These are phyloP conservation scores for Pseudorhiza aurosa DNA, from an alignment of 30 jellyfish, hydroid and myxozoan genomes.

Conservation along the genomic window DNA sequence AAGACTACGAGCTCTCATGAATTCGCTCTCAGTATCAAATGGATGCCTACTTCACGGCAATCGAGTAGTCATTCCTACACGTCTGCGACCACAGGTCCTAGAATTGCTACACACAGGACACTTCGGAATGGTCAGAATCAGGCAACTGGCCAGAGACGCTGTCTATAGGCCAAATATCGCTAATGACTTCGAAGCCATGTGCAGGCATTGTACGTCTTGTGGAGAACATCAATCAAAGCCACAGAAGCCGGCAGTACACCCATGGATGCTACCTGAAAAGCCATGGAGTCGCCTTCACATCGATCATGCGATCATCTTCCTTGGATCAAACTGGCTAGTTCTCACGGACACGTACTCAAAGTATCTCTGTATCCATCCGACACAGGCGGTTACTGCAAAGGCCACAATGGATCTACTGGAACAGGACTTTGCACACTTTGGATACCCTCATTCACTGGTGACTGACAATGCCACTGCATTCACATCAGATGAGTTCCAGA, in stretches of 20 bases:
- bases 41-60: slow-evolving; percentile 20
- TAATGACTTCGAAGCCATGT: slow-evolving; percentile 2
- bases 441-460: slow-evolving; percentile 26
- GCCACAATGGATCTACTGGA: slow-evolving; percentile 22
- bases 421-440: slow-evolving; percentile 33
- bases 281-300: slow-evolving; percentile 44
- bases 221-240: slow-evolving; percentile 36
- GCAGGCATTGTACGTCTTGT: slow-evolving; percentile 7
- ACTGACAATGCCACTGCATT: slow-evolving; percentile 17
- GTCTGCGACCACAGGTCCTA: slow-evolving; percentile 11
- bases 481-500: slow-evolving; percentile 28
- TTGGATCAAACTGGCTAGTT: slow-evolving; percentile 44
- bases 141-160: slow-evolving; percentile 39
- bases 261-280: slow-evolving; percentile 30
- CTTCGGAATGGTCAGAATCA: slow-evolving; percentile 40
- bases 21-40: background rate
- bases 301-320: slow-evolving; percentile 16
- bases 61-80: slow-evolving; percentile 34
- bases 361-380: slow-evolving; percentile 29
- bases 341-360: slow-evolving; percentile 34
- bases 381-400: slow-evolving; percentile 1
- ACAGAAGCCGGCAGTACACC: slow-evolving; percentile 21
- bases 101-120: slow-evolving; percentile 56
- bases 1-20: too few relatives aligned
- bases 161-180: slow-evolving; percentile 60